These are phyloP conservation scores for Enteromius afrohamiltoni DNA, from an alignment of 2,797 vertebrate species.

Conservation along the genomic window DNA sequence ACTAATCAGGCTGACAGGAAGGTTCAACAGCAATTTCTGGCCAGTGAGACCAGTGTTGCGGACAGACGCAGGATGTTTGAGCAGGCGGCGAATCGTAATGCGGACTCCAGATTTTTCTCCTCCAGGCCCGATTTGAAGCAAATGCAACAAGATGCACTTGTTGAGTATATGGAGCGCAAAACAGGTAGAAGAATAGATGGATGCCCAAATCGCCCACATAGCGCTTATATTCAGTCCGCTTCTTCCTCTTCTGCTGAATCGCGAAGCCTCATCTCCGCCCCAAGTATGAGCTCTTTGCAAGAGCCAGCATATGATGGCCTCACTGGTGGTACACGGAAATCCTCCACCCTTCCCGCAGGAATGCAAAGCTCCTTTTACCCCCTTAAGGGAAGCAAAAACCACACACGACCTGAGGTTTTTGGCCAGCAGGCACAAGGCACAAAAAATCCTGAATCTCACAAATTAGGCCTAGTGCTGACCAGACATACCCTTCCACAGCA, in stretches of 20 bases:
- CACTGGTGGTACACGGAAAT: conserved; percentile 61
- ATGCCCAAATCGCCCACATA: conserved; percentile 73
- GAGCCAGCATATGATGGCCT: conserved; percentile 72
- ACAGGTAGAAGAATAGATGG: conserved; percentile 76
- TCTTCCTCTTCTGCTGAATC: conserved; percentile 70
- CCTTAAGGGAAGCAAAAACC: conserved; percentile 61
- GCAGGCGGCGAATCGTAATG: conserved; percentile 69
- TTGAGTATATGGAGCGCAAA: conserved; percentile 90
- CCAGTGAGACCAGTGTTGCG: conserved; percentile 84
- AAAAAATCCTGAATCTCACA: conserved; percentile 59
- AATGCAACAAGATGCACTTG: conserved; percentile 89
- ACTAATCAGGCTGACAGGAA: conserved; percentile 68
- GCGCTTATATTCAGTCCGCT: conserved; percentile 73
- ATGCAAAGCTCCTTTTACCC: conserved; percentile 67
- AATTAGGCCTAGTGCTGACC: conserved; percentile 38
- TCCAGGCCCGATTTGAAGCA: conserved; percentile 86
- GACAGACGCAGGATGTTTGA: conserved; percentile 91
- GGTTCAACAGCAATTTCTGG: conserved; percentile 63
- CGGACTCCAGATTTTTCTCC: conserved; percentile 65
- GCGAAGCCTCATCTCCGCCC: conserved; percentile 79
- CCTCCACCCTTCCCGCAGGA: conserved; percentile 72
- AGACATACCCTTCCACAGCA: conserved; percentile 59
- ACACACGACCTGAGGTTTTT: conserved; percentile 53
- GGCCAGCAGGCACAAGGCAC: conserved; percentile 58
- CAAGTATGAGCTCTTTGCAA: conserved; percentile 87